Evolutionary conservation across 2,888 invertebrate genomes (phyloP).

Genomic region (Halictus ligatus): DNA sequence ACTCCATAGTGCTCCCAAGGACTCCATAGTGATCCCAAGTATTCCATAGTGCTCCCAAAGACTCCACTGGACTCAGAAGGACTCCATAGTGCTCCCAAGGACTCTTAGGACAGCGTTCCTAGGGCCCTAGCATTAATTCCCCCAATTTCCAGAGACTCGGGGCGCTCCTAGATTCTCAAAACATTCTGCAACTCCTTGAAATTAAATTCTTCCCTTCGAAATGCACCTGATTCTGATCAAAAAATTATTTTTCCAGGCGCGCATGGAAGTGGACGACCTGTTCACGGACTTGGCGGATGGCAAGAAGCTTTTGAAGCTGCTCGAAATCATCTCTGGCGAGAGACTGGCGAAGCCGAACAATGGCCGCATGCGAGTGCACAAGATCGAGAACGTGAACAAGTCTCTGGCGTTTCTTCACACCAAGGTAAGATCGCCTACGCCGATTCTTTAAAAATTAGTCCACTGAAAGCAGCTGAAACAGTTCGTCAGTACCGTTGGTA

Average conservation of each 20-base stretch:
- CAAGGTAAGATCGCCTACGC: constrained; percentile 87
- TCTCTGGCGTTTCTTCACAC: constrained; percentile 97
- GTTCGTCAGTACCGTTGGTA: neutral
- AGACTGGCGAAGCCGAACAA: constrained; percentile 98
- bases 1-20: too few relatives aligned
- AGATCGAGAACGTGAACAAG: constrained; percentile 99
- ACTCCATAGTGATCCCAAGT: too few relatives aligned
- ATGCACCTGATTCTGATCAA: neutral
- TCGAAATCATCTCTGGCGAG: constrained; percentile 99
- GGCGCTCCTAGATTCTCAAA: neutral
- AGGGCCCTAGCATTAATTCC: too few relatives aligned
- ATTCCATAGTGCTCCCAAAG: too few relatives aligned
- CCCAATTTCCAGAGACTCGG: too few relatives aligned
- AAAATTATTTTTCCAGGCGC: constrained; percentile 88
- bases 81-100: too few relatives aligned
- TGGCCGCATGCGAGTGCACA: constrained; percentile 98
- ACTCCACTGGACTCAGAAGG: too few relatives aligned
- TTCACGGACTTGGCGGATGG: constrained; percentile 99
- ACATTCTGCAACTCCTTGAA: neutral
- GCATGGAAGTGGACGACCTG: constrained; percentile 99
- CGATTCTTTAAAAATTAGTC: neutral
- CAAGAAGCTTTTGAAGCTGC: constrained; percentile 94
- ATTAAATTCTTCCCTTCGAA: neutral
- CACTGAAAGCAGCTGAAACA: neutral
- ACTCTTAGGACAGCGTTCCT: too few relatives aligned